A percentile compares a stretch with the other conserved stretches of the same genome.
phyloP scores from a whole-genome alignment of 92 coral and sea anemone genomes.

The Virgularia gustaviana region DNA sequence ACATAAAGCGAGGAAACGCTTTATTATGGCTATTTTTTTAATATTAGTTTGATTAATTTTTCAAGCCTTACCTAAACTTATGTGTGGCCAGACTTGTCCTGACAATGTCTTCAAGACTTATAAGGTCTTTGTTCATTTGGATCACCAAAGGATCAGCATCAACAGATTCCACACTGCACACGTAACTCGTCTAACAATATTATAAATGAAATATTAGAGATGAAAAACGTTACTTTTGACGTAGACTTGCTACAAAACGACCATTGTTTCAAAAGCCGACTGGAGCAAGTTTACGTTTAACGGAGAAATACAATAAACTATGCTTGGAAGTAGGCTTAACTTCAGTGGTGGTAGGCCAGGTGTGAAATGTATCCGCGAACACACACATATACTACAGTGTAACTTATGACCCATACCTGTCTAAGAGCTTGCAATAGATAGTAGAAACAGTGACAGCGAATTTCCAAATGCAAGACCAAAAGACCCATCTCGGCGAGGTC shows the following conservation, averaged over 20 bases:
- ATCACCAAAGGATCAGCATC: slow-evolving; percentile 83
- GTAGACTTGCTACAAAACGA: too few species aligned
- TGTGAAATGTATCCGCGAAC: too few species aligned
- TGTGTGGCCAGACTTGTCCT: slow-evolving; percentile 85
- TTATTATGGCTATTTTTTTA: too few species aligned
- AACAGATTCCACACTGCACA: slow-evolving; percentile 85
- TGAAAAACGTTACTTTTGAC: neutral
- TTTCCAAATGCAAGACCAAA: slow-evolving; percentile 88
- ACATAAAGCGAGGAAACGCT: too few species aligned
- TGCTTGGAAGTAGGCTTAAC: too few species aligned
- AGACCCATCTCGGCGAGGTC: slow-evolving; percentile 82
- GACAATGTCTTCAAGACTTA: slow-evolving; percentile 86
- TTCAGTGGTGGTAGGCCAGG: too few species aligned
- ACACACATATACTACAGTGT: too few species aligned
- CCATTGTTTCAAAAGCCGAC: too few species aligned
- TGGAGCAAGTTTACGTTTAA: too few species aligned
- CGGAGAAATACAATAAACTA: too few species aligned
- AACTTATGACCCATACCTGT: slow-evolving; percentile 68
- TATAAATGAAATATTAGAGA: neutral
- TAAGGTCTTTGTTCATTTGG: slow-evolving; percentile 70
- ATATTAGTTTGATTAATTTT: too few species aligned
- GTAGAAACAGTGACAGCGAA: slow-evolving; percentile 87
- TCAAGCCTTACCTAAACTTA: slow-evolving; percentile 86
- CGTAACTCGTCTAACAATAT: slow-evolving; percentile 64
- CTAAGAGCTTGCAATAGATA: slow-evolving; percentile 73